Base-by-base conservation (phyloP, 2,888 invertebrate species). In the Cordilura impudica region DNA sequence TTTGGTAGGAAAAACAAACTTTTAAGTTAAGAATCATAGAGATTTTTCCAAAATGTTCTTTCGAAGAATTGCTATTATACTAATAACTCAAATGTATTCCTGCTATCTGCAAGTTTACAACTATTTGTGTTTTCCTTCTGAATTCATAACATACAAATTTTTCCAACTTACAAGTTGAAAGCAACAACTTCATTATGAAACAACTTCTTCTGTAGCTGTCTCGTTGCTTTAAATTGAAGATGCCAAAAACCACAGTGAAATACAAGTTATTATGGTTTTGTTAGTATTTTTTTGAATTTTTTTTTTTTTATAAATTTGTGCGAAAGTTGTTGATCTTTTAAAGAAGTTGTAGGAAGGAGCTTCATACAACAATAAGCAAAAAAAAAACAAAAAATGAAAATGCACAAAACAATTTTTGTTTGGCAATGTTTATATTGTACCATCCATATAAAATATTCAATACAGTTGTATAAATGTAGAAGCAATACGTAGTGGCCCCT, bases 251-350 rank as follows among this genome's bases (percentile, higher is more conserved):
- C 31, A 47, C 12, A n/a, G 4, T 18, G 21, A 31, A 69, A 35
- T 51, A 18, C 60, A 51, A 60, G 60, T 60, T 60, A 35, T 51
- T 47, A 54, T 54, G 35, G 47, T 69, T 69, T 61, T 21, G 61
- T 29, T 47, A 23, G 16, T 54, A 23, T 60, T 26, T 2, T 49
- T 23, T 39, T 39, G 12, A 49, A 49, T 16, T 29, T 4, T 29
- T 31, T 31, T 31, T 31, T 6, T 8, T 31, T 5, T 51, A 21
- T n/a, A 45, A 61, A 26, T 53, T 53, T 14, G 16, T 47, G 31
- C 31, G 7, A 73, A 65, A 69, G 26, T 73, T 69, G 26, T 60
- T 60, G 58, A 61, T 63, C 35, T 71, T 8, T 47, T 16, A 29
- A 29, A 31, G 31, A 31, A 31, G 31, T 31, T 31, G 31, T 10